A percentile compares a stretch with the other conserved stretches of the same genome.
Evolutionary conservation across 2,797 vertebrate species (phyloP).

Genomic region (Darevskia mixta): DNA sequence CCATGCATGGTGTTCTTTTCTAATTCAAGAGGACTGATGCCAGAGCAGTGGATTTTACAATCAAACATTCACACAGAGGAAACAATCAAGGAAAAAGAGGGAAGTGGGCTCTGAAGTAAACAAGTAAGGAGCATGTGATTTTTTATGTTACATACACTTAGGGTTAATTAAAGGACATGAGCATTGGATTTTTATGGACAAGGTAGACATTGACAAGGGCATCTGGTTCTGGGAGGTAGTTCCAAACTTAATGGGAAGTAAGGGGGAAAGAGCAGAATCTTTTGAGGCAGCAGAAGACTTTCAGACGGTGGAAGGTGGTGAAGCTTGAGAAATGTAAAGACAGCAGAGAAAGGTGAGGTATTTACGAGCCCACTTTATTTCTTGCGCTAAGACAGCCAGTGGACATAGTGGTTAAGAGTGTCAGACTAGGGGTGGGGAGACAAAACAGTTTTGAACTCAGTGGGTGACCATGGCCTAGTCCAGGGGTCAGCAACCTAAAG

Average conservation of each 20-base stretch:
- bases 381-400: too few species aligned
- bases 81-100: neutral
- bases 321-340: neutral
- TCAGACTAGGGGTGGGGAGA: too few species aligned
- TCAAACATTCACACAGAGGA: neutral
- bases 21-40: too few species aligned
- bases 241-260: neutral
- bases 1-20: too few species aligned
- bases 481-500: too few species aligned
- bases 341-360: neutral
- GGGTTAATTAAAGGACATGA: too few species aligned
- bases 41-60: neutral
- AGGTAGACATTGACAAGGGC: neutral
- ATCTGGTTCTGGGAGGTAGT: neutral
- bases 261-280: neutral
- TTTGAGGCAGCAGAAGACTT: neutral
- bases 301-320: neutral
- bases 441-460: too few species aligned
- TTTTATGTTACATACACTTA: neutral
- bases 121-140: neutral
- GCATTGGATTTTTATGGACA: neutral
- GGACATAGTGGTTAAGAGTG: too few species aligned
- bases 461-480: neutral
- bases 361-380: conserved; percentile 5
- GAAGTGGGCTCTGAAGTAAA: neutral